Percentiles rank a stretch among this genome's conserved stretches.
phyloP scores from a whole-genome alignment of 1,140 invertebrate genomes.

The Microvelia longipes region DNA sequence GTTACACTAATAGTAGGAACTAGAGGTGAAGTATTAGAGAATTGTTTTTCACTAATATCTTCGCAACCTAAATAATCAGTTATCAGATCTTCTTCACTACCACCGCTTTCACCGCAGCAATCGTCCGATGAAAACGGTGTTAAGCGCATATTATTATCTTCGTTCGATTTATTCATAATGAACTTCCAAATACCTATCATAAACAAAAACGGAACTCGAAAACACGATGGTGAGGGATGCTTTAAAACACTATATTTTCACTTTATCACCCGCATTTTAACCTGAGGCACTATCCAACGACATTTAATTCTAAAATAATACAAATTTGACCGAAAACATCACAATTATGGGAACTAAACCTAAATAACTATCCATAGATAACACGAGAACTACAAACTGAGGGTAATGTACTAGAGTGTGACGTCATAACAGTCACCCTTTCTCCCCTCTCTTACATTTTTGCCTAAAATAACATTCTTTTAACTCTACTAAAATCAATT shows the following conservation, averaged over 20 bases:
- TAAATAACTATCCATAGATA: slow-evolving; percentile 3
- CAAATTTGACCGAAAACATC: background rate
- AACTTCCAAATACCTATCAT: background rate
- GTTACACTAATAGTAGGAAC: slow-evolving; percentile 74
- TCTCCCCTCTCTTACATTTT: background rate
- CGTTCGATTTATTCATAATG: slow-evolving; percentile 1
- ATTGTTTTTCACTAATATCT: slow-evolving; percentile 23
- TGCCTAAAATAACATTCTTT: background rate
- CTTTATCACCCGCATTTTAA: background rate
- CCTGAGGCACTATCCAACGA: background rate
- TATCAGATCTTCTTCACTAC: slow-evolving; percentile 49
- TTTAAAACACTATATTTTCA: background rate
- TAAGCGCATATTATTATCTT: slow-evolving; percentile 1
- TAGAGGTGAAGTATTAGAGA: slow-evolving; percentile 30
- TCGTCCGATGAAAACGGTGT: slow-evolving; percentile 5
- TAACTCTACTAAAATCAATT: too few relatives aligned
- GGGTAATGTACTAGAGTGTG: background rate
- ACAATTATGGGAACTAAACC: background rate
- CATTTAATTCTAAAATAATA: background rate
- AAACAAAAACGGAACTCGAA: background rate
- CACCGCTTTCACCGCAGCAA: slow-evolving; percentile 9
- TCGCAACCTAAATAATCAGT: slow-evolving; percentile 37
- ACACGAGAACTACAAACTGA: slow-evolving; percentile 1
- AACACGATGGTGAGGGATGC: background rate
- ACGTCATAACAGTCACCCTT: slow-evolving; percentile 1